These are phyloP conservation scores for Florisuga fusca DNA, from an alignment of 2,797 vertebrate species.

Conservation along the genomic window DNA sequence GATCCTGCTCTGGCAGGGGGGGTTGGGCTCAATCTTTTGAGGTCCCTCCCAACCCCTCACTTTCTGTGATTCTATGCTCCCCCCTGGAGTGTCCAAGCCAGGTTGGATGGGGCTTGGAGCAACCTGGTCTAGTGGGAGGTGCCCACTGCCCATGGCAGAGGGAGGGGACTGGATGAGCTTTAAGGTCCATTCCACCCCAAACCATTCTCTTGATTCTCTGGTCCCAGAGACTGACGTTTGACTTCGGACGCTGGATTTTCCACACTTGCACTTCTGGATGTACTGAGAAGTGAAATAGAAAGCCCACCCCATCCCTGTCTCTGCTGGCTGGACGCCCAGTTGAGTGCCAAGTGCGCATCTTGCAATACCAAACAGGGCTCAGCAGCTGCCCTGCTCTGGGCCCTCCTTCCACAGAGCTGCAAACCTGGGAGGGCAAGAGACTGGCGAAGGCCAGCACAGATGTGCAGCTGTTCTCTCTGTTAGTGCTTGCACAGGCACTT, in stretches of 20 bases:
- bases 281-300: not conserved
- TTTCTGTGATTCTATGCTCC: no score
- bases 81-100: no score
- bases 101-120: no score
- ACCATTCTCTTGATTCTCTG: no score
- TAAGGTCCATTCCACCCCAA: no score
- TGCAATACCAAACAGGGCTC: rapidly evolving
- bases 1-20: no score
- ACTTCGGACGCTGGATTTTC: not conserved
- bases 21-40: no score
- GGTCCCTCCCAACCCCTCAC: no score
- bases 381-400: not conserved
- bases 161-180: no score
- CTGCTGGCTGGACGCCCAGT: not conserved
- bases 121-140: no score
- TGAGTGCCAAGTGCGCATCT: not conserved
- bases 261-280: not conserved
- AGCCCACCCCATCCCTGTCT: not conserved
- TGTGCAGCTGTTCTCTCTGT: not conserved
- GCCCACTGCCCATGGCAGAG: no score
- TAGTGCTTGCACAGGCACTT: not conserved
- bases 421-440: not conserved
- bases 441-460: not conserved
- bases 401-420: not conserved
- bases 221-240: not conserved